These are phyloP conservation scores for Antechinus flavipes DNA, from an alignment of 2,113 vertebrate genomes.

Conservation along the genomic window DNA sequence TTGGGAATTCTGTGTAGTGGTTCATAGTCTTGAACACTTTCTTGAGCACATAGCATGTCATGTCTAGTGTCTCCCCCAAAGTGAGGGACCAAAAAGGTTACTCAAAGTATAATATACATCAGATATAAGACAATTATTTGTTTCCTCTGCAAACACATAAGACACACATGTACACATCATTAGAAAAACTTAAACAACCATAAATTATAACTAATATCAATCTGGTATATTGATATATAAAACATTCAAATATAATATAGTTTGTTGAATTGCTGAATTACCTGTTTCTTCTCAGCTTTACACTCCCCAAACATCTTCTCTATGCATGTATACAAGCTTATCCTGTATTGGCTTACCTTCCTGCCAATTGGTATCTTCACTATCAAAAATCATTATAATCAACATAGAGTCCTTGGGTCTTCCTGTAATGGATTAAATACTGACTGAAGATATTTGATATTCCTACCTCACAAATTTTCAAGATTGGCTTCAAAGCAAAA, in stretches of 20 bases:
- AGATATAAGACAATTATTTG: neutral
- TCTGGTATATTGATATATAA: neutral
- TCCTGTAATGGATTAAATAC: neutral
- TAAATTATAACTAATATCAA: neutral
- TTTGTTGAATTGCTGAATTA: neutral
- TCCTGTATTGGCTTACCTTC: neutral
- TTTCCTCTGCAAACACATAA: neutral
- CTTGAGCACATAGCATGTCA: neutral
- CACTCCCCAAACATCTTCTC: neutral
- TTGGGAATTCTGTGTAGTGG: no score
- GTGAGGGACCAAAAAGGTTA: neutral
- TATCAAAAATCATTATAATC: neutral
- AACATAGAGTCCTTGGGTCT: neutral
- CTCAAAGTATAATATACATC: neutral
- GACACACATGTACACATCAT: neutral
- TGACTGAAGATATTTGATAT: neutral
- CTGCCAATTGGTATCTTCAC: neutral
- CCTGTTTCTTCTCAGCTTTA: neutral
- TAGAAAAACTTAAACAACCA: neutral
- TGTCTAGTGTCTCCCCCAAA: neutral
- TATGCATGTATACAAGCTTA: neutral
- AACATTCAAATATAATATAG: neutral
- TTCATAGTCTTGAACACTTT: neutral
- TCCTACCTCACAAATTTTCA: neutral
- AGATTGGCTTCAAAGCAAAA: neutral